Percentiles rank a stretch among this genome's conserved stretches.
Evolutionary conservation across 2,888 invertebrate genomes (phyloP).

Genomic region (Cantharis rustica): DNA sequence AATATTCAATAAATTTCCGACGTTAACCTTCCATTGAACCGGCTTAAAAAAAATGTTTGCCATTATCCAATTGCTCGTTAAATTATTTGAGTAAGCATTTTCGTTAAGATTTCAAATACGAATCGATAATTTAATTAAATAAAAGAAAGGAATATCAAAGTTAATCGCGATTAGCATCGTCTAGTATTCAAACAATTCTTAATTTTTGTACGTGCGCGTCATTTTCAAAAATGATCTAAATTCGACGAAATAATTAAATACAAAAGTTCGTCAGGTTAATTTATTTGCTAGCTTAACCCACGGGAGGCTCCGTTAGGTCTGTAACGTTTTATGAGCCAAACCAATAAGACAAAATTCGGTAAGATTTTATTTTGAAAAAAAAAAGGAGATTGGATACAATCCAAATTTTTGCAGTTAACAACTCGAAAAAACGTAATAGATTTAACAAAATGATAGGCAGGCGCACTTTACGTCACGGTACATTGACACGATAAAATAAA

Average conservation of each 20-base stretch:
- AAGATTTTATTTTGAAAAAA: background rate
- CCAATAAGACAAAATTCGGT: background rate
- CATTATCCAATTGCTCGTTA: background rate
- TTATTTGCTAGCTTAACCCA: background rate
- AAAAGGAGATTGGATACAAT: background rate
- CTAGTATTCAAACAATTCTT: background rate
- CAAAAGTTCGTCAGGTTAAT: slow-evolving; percentile 19
- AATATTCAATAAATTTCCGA: background rate
- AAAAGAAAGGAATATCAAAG: background rate
- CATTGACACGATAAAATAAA: background rate
- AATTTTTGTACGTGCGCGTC: background rate
- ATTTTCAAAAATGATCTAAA: background rate
- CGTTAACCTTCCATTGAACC: background rate
- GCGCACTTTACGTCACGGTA: background rate
- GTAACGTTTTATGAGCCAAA: background rate
- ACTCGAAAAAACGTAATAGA: background rate
- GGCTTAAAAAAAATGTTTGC: background rate
- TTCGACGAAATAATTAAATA: slow-evolving; percentile 8
- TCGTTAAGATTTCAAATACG: background rate
- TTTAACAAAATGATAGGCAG: background rate
- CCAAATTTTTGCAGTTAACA: background rate
- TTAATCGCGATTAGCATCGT: no score
- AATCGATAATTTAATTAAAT: background rate
- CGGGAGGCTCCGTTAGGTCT: slow-evolving; percentile 20
- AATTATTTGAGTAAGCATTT: background rate